Percentiles rank a stretch among this genome's conserved stretches.
These are phyloP conservation scores for Phragmatobia fuliginosa DNA, from an alignment of 2,888 invertebrate genomes.

Conservation along the genomic window DNA sequence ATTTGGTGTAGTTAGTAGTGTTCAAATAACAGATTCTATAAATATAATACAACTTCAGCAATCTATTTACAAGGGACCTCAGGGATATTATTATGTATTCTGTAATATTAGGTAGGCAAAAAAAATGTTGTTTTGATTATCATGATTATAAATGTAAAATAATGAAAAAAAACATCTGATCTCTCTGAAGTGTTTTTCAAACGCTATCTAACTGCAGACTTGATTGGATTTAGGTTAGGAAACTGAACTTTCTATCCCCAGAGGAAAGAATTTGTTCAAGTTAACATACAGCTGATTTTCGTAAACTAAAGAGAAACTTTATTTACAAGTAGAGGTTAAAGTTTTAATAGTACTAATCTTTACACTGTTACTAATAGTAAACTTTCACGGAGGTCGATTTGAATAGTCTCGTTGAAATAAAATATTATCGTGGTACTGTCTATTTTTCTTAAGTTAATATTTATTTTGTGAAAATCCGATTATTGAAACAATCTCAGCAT, in stretches of 20 bases:
- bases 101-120: too few species aligned
- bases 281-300: not conserved
- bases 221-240: not conserved
- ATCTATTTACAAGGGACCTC: not conserved
- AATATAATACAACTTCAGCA: not conserved
- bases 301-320: not conserved
- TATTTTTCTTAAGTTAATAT: conserved; percentile 4
- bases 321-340: not conserved
- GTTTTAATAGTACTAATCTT: not conserved
- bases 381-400: not conserved
- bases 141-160: not conserved
- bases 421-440: not conserved
- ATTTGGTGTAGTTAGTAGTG: not conserved
- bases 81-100: too few species aligned
- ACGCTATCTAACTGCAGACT: not conserved
- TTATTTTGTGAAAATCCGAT: conserved; percentile 2
- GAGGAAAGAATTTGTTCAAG: not conserved
- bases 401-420: not conserved
- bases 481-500: conserved; percentile 29
- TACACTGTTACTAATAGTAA: not conserved
- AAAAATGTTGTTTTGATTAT: not conserved
- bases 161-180: not conserved
- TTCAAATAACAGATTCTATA: not conserved
- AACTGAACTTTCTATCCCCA: not conserved
- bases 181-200: not conserved